Evolutionary conservation across 2,797 vertebrate species (phyloP).

Genomic region (Leucoraja ocellata): DNA sequence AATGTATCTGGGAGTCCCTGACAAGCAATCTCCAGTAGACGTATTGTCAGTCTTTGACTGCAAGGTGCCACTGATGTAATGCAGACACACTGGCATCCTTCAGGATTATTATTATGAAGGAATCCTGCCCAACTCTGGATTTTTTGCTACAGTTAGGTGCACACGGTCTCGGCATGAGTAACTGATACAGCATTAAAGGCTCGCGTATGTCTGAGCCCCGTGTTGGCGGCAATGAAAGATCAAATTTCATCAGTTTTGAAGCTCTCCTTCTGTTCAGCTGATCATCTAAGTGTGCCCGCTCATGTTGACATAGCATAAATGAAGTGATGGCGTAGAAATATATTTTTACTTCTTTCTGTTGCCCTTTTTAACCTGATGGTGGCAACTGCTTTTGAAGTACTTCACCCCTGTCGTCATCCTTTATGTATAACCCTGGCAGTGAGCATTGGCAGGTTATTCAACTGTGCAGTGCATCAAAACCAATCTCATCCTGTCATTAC

Average conservation of each 20-base stretch:
- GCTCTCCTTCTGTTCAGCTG: background rate
- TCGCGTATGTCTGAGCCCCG: background rate
- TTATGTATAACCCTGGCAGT: background rate
- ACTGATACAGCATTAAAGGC: background rate
- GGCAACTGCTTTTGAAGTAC: conserved; percentile 8
- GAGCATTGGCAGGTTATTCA: background rate
- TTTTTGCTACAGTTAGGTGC: background rate
- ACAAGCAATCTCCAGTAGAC: background rate
- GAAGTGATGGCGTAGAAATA: background rate
- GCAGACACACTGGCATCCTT: background rate
- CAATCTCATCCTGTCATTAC: background rate
- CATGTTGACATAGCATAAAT: background rate
- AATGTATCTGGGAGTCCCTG: background rate
- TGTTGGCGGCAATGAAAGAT: background rate
- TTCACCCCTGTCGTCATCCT: background rate
- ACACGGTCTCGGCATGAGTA: background rate
- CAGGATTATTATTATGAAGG: background rate
- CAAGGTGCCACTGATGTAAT: background rate
- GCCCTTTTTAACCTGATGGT: background rate
- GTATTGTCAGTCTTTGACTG: background rate
- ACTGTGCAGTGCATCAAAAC: background rate
- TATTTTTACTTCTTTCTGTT: background rate
- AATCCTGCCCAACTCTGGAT: background rate
- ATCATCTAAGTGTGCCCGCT: background rate
- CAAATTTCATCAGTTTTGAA: conserved; percentile 20